Evolutionary conservation across 1,140 invertebrate species (phyloP).

Genomic region (Lutraria rhynchaena): DNA sequence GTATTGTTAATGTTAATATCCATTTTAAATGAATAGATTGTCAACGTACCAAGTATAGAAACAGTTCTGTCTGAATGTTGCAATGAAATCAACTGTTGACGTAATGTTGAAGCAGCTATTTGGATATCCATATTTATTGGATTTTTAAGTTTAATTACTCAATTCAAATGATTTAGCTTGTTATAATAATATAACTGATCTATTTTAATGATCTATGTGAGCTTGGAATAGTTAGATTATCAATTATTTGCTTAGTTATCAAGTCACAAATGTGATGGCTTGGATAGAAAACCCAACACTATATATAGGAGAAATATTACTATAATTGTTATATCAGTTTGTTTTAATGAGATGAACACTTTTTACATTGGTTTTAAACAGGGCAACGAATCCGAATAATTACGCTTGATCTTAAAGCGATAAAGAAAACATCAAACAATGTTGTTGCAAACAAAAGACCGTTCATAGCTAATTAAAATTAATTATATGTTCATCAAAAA

Average conservation of each 20-base stretch:
- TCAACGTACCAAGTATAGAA: background rate
- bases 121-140: constrained; percentile 11
- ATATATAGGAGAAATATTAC: background rate
- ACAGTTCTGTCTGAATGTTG: constrained; percentile 4
- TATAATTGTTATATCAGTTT: constrained; percentile 15
- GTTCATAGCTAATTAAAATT: too few relatives aligned
- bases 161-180: constrained; percentile 18
- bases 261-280: background rate
- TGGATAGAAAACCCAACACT: background rate
- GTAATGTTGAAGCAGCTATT: background rate
- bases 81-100: constrained; percentile 6
- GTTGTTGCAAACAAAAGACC: too few relatives aligned
- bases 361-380: background rate
- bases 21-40: background rate
- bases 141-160: background rate
- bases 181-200: background rate
- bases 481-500: too few relatives aligned
- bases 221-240: background rate
- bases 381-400: background rate
- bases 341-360: constrained; percentile 12
- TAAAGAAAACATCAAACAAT: constrained; percentile 9
- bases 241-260: background rate
- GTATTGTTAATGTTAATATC: background rate
- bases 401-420: background rate
- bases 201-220: background rate